Evolutionary conservation across 30 jellyfish, hydroid and myxozoan genomes (phyloP), one percentile per base, ranked within the genome.

Genomic region (Turritopsis dohrnii): DNA sequence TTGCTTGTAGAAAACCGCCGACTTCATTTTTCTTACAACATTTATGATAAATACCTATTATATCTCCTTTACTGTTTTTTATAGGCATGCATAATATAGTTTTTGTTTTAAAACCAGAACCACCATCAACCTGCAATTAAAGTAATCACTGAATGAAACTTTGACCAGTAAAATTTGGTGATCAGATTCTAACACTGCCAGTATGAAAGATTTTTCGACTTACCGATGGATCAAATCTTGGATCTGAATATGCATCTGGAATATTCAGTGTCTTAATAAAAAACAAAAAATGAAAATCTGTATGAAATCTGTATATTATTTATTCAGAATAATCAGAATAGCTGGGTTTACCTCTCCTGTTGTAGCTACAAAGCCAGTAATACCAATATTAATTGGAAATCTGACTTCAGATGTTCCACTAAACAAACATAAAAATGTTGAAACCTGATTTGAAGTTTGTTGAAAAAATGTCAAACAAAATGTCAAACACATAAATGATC

Each of bases 241-340:
- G 98, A 81, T 93, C 98, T 53, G 95, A 95, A 73, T 93, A 93
- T 18, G 98, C 98, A 85, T 93, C 98, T 28, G 98, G 98, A 22
- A 93, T 93, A 86, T 93, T 93, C 84, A 93, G 79, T 0, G 98
- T 93, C 98, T 93, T 21, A 73, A 82, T 13, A 26, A 23, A 18
- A 84, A 73, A 16, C 0, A 72, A 25, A 21, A 7, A 21, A 16
- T 69, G 21, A 54, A 52, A 18, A 65, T 0, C 21, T 19, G 13
- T 30, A 19, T 16, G 65, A 69, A 25, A 18, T 69, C 16, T 23
- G 0, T 7, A 69, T 66, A 66, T 3, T 17, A 66, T 66, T 66
- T 3, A 66, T 22, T 17, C 7, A 66, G 76, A 17, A 3, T n/a
- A 41, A 41, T 41, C 13, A 41, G 13, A 41, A 41, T 41, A 41